phyloP scores from a whole-genome alignment of 2,888 invertebrate genomes.

The Phyllotreta cruciferae region DNA sequence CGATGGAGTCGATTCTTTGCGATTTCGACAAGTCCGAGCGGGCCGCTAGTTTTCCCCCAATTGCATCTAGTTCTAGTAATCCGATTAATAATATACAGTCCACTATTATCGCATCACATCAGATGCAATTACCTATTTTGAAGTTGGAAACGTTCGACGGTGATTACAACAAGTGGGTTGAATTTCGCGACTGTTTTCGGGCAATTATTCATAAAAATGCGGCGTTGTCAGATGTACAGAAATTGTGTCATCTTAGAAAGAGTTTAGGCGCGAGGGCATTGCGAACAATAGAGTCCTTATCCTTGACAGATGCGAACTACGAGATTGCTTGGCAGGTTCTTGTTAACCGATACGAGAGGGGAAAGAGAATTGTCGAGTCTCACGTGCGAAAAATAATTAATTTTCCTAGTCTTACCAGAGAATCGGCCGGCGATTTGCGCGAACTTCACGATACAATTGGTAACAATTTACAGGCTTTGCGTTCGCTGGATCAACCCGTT shows the following conservation, averaged over 20 bases:
- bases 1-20: too few species aligned
- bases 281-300: slow-evolving; percentile 1
- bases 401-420: slow-evolving; percentile 3
- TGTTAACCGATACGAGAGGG: slow-evolving; percentile 6
- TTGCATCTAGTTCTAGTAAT: too few species aligned
- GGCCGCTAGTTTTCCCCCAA: too few species aligned
- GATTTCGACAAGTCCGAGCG: too few species aligned
- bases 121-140: background rate
- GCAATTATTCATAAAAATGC: slow-evolving; percentile 2
- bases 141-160: background rate
- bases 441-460: slow-evolving; percentile 8
- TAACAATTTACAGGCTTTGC: slow-evolving; percentile 13
- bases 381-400: slow-evolving; percentile 16
- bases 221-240: slow-evolving; percentile 17
- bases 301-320: slow-evolving; percentile 10
- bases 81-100: too few species aligned
- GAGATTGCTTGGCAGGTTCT: background rate
- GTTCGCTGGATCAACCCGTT: slow-evolving; percentile 3
- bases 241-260: slow-evolving; percentile 12
- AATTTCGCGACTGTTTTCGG: background rate
- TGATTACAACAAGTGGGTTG: background rate
- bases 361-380: slow-evolving; percentile 3
- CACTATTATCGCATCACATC: background rate
- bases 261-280: slow-evolving; percentile 1
- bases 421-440: slow-evolving; percentile 1